phyloP scores from a whole-genome alignment of 2,113 vertebrate genomes.

The Rattus rattus region DNA sequence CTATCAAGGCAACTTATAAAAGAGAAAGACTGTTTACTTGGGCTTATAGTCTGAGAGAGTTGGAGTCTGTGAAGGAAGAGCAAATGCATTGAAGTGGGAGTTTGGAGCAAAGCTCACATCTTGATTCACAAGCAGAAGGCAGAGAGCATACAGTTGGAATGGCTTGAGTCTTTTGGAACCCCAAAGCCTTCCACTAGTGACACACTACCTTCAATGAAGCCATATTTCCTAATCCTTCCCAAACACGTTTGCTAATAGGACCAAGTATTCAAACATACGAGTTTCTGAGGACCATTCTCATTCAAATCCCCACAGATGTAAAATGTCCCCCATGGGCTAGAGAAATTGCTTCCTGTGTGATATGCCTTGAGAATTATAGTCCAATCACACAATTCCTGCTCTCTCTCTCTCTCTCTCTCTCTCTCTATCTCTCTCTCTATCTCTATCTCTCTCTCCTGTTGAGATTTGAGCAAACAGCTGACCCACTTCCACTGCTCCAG shows the following conservation, averaged over 20 bases:
- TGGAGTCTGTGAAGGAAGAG: background rate
- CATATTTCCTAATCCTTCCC: background rate
- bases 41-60: background rate
- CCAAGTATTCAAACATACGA: background rate
- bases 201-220: background rate
- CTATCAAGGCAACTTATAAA: background rate
- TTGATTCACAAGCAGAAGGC: background rate
- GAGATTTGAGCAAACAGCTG: background rate
- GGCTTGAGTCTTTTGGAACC: background rate
- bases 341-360: background rate
- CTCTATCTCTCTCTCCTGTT: background rate
- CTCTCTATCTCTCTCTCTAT: background rate
- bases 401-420: background rate
- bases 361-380: background rate
- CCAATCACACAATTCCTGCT: background rate
- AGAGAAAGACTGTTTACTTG: background rate
- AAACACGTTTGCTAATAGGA: background rate
- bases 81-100: background rate
- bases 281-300: background rate
- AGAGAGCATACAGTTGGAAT: background rate
- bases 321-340: background rate
- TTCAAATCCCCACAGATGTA: background rate
- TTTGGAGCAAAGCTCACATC: background rate
- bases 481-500: no score
- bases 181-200: background rate